Conservation (phyloP, 1,140 invertebrate species). For the Drosophila orosa region DNA sequence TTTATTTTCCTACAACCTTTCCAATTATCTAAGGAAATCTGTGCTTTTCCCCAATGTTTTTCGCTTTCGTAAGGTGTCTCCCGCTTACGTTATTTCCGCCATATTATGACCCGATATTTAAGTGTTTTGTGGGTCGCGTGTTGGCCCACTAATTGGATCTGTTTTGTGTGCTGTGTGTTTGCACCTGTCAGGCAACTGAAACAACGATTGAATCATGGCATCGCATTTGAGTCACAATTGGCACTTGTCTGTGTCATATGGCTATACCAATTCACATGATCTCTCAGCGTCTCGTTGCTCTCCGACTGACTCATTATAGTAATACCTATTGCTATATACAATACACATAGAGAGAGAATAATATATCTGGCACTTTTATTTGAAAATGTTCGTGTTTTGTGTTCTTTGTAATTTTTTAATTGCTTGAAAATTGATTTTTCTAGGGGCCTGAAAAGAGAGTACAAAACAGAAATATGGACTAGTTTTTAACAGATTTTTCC, state of each 20-base stretch:
- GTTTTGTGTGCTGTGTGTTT: slow-evolving; percentile 2
- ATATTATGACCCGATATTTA: slow-evolving; percentile 10
- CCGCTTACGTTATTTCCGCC: slow-evolving; percentile 15
- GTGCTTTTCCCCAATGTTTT: neutral
- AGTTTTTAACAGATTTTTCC: slow-evolving; percentile 12
- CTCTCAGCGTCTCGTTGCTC: neutral
- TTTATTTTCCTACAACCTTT: neutral
- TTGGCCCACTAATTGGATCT: slow-evolving; percentile 41
- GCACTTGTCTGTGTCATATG: slow-evolving; percentile 59
- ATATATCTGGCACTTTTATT: slow-evolving; percentile 32
- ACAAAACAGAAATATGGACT: neutral
- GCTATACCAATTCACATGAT: slow-evolving; percentile 35
- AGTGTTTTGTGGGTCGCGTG: slow-evolving; percentile 29
- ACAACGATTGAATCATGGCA: slow-evolving; percentile 33
- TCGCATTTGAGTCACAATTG: slow-evolving; percentile 59
- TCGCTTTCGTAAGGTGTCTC: slow-evolving; percentile 8
- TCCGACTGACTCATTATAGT: slow-evolving; percentile 29
- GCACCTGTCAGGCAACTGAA: slow-evolving; percentile 15
- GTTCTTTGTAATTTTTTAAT: slow-evolving; percentile 76
- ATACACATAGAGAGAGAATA: neutral
- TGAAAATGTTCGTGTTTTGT: slow-evolving; percentile 46
- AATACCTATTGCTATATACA: slow-evolving; percentile 6
- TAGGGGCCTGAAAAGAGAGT: neutral
- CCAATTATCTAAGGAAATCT: slow-evolving; percentile 1
- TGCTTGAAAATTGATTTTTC: slow-evolving; percentile 75